Base-by-base conservation (phyloP, 2,797 vertebrate species). In the Lacerta viridis region DNA sequence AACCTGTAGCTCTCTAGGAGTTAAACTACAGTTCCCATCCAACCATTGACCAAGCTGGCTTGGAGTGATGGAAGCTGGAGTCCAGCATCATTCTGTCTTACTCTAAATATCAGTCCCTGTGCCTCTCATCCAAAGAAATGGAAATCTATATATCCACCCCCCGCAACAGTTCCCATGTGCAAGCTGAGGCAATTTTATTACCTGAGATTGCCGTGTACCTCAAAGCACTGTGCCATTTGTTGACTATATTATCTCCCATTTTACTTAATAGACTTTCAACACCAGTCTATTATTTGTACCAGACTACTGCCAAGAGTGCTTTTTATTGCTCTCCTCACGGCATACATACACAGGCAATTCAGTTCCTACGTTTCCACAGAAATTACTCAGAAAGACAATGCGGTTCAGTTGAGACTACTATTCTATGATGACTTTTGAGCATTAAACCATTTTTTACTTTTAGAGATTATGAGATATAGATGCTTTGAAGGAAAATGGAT, bases 401-500 rank as follows among this genome's bases (percentile, higher is more conserved):
- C 25, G 46, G 36, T 66, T 80, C 74, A 68, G 15, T 80, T 72
- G 55, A 66, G 74, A 74, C 27, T 50, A 23, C 20, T 43, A 39
- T 55, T 83, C 39, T 83, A 7, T 79, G 39, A 80, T 50, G 84
- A 39, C 5, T 83, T 50, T 76, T 55, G 66, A 84, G 78, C 29
- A 69, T 86, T 80, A 64, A 78, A 75, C 43, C 18, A 10, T 43
- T 43, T 39, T 74, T 41, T 72, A 43, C 79, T 86, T 72, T 78
- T 7, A 85, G 86, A 85, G 59, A 23, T 50, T 5, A 25, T 20
- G 66, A 69, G n/a, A 55, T 50, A 39, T 6, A 86, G 80, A n/a
- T 86, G 55, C 69, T 78, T 46, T 87, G 68, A 72, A 82, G 82
- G 25, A 85, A 43, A 74, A 23, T 61, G 41, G 55, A 64, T 71